A percentile compares a stretch with the other conserved stretches of the same genome.
Evolutionary conservation across 1,140 invertebrate genomes (phyloP).

Genomic region (Bombyx mori): ASM3026992v2 NC_085107.1:13243001-13243500

Average conservation of each 20-base stretch:
- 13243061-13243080: constrained; percentile 49
- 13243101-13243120: constrained; percentile 52
- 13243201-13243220: constrained; percentile 17
- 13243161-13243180: constrained; percentile 15
- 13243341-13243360: no score
- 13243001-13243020: constrained; percentile 1
- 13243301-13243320: background rate
- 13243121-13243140: constrained; percentile 37
- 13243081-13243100: constrained; percentile 16
- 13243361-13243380: background rate
- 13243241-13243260: constrained; percentile 15
- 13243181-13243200: constrained; percentile 29
- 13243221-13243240: constrained; percentile 11
- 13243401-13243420: constrained; percentile 7
- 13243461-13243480: constrained; percentile 8
- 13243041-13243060: constrained; percentile 40
- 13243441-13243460: constrained; percentile 2
- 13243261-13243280: background rate
- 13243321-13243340: constrained; percentile 9
- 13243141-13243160: constrained; percentile 15
- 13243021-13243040: constrained; percentile 1
- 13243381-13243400: background rate
- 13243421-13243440: constrained; percentile 4
- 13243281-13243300: background rate
- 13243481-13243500: constrained; percentile 1